phyloP scores from a whole-genome alignment of 2,888 invertebrate genomes.

The Morpho helenor region DNA sequence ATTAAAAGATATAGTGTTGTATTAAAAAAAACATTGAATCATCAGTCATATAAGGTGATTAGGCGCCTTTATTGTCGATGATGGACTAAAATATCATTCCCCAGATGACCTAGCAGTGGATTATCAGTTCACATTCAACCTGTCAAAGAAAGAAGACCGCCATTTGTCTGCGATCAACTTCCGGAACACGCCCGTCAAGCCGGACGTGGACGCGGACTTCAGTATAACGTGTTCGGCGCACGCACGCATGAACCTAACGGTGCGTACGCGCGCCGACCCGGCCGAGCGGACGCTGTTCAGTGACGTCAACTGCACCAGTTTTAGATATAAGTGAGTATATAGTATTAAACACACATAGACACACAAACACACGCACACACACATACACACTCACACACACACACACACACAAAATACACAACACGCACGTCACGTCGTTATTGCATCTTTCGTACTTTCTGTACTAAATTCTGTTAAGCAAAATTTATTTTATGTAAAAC shows the following conservation, averaged over 20 bases:
- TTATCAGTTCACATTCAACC: conserved; percentile 99
- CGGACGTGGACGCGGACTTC: conserved; percentile 95
- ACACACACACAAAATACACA: no score
- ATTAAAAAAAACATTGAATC: no score
- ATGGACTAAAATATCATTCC: no score
- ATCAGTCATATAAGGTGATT: no score
- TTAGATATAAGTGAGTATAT: conserved; percentile 79
- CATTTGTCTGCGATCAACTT: conserved; percentile 98
- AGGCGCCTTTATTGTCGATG: no score
- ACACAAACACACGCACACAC: no score
- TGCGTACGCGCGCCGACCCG: conserved; percentile 84
- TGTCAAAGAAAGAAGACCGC: conserved; percentile 97
- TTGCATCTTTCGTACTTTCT: no score
- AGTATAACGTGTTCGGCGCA: conserved; percentile 91
- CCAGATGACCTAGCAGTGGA: conserved; percentile 97
- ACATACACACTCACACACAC: no score
- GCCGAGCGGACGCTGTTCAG: conserved; percentile 86
- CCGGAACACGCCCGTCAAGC: conserved; percentile 94
- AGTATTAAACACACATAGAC: background rate
- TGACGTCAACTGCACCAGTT: conserved; percentile 90
- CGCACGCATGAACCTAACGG: conserved; percentile 94
- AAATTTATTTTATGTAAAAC: no score
- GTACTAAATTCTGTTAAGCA: no score
- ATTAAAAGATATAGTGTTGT: no score
- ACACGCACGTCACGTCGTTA: no score